Base-by-base conservation (phyloP, 2,888 invertebrate species). In the Heliothis peltigera region DNA sequence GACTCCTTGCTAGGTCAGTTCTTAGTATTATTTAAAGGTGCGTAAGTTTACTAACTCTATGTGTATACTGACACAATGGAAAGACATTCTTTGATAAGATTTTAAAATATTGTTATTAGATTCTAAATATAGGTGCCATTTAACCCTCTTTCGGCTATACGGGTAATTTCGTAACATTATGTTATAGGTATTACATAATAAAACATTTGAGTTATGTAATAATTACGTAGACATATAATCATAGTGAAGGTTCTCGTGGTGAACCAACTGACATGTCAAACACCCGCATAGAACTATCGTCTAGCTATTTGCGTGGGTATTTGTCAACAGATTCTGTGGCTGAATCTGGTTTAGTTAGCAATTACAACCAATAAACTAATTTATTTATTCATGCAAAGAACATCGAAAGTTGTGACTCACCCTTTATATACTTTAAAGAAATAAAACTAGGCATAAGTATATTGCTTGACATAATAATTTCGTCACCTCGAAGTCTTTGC, bases 281-380 rank as follows among this genome's bases (percentile, higher is more conserved):
- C 52, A 64, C 73, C 77, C 71, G 49, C 56, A 71, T 64, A 35
- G 28, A 76, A 64, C 48, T 49, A 53, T 42, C 46, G 15, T 46
- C 21, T 32, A 35, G 39, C 22, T 70, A 60, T 75, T 70, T 70
- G 21, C 21, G 42, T 42, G 53, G 47, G 64, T 43, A 18, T 70
- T 25, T 70, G 70, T 57, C 53, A 49, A 54, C 64, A 71, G 46
- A 54, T 53, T 63, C 28, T 28, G 59, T 52, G 44, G 54, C 47
- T 19, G 8, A 44, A 47, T 25, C 51, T 52, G 62, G 62, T 17
- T 54, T 69, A 43, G 28, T 44, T 42, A 46, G 46, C 51, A 46
- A 46, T 46, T 54, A 22, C 53, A 63, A 43, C 35, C 44, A 61
- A 51, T 54, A 48, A 73, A 66, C 61, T 55, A 72, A 72, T 58